phyloP scores from a whole-genome alignment of 2,797 vertebrate genomes.

The Amniataba percoides region DNA sequence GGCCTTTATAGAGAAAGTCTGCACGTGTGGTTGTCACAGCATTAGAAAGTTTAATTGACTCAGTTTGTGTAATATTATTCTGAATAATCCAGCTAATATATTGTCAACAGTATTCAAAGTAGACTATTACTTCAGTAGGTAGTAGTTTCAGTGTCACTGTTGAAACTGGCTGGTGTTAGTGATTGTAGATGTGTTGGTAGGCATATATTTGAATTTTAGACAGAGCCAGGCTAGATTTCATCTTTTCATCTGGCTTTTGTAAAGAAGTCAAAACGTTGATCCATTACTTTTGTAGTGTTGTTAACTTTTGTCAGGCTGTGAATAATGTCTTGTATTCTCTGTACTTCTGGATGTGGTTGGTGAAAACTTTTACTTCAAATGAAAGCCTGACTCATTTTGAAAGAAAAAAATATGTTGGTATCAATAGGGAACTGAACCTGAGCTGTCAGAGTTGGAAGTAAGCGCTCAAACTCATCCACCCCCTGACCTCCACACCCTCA shows the following conservation, averaged over 20 bases:
- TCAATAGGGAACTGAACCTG: background rate
- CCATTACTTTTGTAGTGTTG: background rate
- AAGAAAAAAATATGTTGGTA: background rate
- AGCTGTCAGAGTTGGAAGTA: slow-evolving; percentile 31
- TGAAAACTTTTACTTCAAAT: slow-evolving; percentile 6
- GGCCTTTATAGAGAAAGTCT: background rate
- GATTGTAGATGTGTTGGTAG: background rate
- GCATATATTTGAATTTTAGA: background rate
- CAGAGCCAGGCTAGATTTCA: background rate
- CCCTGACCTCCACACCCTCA: slow-evolving; percentile 17
- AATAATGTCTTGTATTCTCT: background rate
- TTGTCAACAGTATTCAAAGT: background rate
- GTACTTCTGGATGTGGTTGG: background rate
- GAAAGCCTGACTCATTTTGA: background rate
- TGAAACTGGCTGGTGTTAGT: background rate
- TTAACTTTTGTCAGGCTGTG: background rate
- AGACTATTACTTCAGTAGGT: background rate
- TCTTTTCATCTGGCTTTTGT: background rate
- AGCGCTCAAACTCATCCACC: background rate
- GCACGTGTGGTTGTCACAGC: background rate
- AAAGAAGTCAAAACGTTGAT: background rate
- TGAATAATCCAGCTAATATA: background rate
- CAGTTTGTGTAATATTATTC: background rate
- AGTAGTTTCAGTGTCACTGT: background rate
- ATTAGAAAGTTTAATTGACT: background rate